Evolutionary conservation across 2,888 invertebrate species (phyloP), one percentile per base, ranked within the genome.

Genomic region (Druceiella hillmani): DNA sequence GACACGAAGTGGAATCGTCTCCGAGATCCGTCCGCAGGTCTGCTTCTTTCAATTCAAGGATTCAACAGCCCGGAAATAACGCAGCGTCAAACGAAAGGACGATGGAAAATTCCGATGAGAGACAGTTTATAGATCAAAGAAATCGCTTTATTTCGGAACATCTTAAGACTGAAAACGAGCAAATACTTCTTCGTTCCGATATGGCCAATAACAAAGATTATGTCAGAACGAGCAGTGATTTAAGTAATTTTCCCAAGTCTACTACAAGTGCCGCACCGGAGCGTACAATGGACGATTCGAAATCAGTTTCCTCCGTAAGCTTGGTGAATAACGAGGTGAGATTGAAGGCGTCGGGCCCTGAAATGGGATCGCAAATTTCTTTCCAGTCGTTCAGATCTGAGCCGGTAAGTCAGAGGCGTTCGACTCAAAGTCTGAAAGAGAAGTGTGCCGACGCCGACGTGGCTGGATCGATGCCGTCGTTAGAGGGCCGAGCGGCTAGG

Each of bases 361-460:
- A 69, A 9, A 50, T 55, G 11, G 62, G 61, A 0, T 66, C 66
- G 0, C 63, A 62, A 11, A 48, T 51, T 1, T 66, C 67, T 0
- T 56, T 69, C 2, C 62, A 66, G 39, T 67, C 67, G 1, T 68
- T 69, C 41, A 54, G 64, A 2, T 68, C 68, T 1, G 68, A 70
- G 35, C 65, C 68, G 0, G 47, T 2, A 59, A 60, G 27, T 10
- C 11, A 14, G 17, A 55, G 67, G 37, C 56, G 57, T 22, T 65
- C 69, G 0, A 52, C 64, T 25, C 38, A 62, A 31, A 67, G 66
- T 47, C 38, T 69, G 2, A 62, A 61, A 1, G 70, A 68, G 3
- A 64, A 61, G 36, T 28, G 4, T 14, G 25, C n/a, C 4, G 35
- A 25, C 6, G 30, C 27, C 2, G 38, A 22, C n/a, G 33, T 15